Percentiles rank a stretch among this genome's conserved stretches.
These are phyloP conservation scores for Pachyrhynchus sulphureomaculatus DNA, from an alignment of 1,140 invertebrate genomes.

Conservation along the genomic window DNA sequence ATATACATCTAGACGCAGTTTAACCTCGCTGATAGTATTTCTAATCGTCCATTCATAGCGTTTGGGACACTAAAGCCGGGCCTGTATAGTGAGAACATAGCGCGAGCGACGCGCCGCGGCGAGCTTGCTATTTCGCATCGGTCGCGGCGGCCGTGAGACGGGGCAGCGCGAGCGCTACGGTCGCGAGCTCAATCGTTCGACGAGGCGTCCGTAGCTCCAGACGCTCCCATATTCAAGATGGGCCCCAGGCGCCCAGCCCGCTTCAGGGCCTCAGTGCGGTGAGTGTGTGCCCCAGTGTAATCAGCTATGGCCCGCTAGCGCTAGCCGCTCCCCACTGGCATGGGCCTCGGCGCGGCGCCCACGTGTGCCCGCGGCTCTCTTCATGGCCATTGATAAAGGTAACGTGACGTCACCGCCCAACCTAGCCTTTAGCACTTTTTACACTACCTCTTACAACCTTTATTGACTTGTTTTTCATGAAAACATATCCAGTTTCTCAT, in stretches of 20 bases:
- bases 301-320: slow-evolving; percentile 7
- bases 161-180: slow-evolving; percentile 8
- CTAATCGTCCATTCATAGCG: no score
- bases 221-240: slow-evolving; percentile 16
- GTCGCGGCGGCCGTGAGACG: background rate
- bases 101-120: background rate
- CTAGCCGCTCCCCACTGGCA: slow-evolving; percentile 15
- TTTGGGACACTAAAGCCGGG: no score
- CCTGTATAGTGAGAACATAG: no score
- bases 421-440: slow-evolving; percentile 6
- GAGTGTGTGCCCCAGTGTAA: slow-evolving; percentile 25
- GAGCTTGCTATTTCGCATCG: background rate
- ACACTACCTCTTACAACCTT: no score
- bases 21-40: no score
- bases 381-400: slow-evolving; percentile 53
- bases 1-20: no score
- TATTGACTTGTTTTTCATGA: no score
- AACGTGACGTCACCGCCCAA: slow-evolving; percentile 43
- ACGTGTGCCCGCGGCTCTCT: slow-evolving; percentile 48
- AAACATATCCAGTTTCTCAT: no score
- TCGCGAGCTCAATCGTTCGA: slow-evolving; percentile 17
- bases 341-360: slow-evolving; percentile 39
- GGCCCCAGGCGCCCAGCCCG: slow-evolving; percentile 14
- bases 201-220: slow-evolving; percentile 14
- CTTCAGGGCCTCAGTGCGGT: slow-evolving; percentile 9